phyloP scores from a whole-genome alignment of 2,797 vertebrate species.

The Manis pentadactyla region DNA sequence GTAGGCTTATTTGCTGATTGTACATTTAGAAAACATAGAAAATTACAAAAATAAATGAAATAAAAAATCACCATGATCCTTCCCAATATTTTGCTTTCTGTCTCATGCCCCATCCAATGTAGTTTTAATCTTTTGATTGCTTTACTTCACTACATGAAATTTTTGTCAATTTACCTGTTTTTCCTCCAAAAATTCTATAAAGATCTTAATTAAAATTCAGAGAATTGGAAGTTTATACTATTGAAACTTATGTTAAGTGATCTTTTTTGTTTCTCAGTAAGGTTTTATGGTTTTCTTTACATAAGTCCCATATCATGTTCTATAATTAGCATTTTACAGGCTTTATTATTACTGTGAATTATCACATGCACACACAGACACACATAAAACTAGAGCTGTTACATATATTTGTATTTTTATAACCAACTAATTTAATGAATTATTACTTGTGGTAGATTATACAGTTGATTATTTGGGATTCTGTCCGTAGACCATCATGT shows the following conservation, averaged over 20 bases:
- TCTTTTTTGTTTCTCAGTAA: conserved; percentile 14
- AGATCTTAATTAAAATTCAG: not conserved
- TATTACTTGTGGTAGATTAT: conserved; percentile 8
- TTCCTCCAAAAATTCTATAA: not conserved
- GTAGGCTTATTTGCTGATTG: not conserved
- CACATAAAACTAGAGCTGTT: not conserved
- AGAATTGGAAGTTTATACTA: not conserved
- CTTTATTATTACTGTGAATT: not conserved
- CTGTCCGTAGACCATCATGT: not conserved
- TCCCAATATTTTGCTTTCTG: not conserved
- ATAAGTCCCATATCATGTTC: not conserved
- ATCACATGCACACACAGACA: accelerated
- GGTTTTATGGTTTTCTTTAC: not conserved
- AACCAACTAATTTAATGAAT: not conserved
- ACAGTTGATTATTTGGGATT: not conserved
- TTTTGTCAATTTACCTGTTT: not conserved
- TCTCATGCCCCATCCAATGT: not conserved
- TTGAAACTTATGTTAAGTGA: not conserved
- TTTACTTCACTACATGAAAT: conserved; percentile 34
- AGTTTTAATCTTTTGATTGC: not conserved
- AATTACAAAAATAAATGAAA: not conserved
- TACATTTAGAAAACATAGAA: not conserved
- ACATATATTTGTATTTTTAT: not conserved
- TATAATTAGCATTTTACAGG: not conserved
- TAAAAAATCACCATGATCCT: not conserved